phyloP scores from a whole-genome alignment of 2,888 invertebrate genomes.

The Rapana venosa region DNA sequence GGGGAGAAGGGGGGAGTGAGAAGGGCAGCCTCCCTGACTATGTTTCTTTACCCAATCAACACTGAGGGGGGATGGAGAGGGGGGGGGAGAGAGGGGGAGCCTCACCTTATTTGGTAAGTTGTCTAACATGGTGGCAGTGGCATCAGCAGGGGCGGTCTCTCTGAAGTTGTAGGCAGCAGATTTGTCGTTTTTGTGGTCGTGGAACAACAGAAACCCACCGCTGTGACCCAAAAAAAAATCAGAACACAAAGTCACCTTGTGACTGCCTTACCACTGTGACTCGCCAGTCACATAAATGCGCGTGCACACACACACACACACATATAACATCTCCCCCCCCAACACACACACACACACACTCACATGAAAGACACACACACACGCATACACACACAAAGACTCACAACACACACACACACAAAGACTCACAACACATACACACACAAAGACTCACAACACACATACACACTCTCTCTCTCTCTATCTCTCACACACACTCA shows the following conservation, averaged over 20 bases:
- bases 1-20: too few relatives aligned
- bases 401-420: not conserved
- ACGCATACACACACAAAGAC: too few relatives aligned
- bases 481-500: not conserved
- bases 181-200: conserved; percentile 83
- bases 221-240: conserved; percentile 79
- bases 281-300: not conserved
- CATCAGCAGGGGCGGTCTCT: conserved; percentile 72
- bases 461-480: not conserved
- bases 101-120: not conserved
- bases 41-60: too few relatives aligned
- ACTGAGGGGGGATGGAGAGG: too few relatives aligned
- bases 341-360: not conserved
- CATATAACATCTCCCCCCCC: not conserved
- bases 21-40: too few relatives aligned
- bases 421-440: not conserved
- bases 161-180: conserved; percentile 83
- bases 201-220: conserved; percentile 86
- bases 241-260: too few relatives aligned
- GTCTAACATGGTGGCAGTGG: conserved; percentile 57
- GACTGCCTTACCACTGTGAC: not conserved
- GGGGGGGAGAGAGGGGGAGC: too few relatives aligned
- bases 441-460: not conserved
- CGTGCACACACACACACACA: not conserved
- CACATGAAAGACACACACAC: not conserved